These are phyloP conservation scores for Sebastes wilsoni DNA, from an alignment of 2,797 vertebrate genomes.

Conservation along the genomic window DNA sequence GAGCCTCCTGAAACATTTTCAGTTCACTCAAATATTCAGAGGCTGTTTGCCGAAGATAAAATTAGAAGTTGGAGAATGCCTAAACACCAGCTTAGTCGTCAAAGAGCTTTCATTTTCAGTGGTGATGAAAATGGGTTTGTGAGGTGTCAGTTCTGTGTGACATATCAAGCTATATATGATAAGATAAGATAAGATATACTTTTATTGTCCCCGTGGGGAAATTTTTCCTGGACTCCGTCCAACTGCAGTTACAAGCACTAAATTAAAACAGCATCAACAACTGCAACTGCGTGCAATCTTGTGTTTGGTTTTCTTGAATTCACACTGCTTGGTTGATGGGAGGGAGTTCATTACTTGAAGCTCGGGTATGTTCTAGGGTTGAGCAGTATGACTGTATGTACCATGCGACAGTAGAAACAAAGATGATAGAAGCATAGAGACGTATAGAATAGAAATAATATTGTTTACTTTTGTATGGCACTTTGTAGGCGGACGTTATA, in stretches of 20 bases:
- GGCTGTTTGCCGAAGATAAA: neutral
- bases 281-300: neutral
- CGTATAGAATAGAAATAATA: too few species aligned
- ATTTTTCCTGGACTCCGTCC: too few species aligned
- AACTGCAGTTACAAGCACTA: too few species aligned
- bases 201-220: too few species aligned
- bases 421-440: too few species aligned
- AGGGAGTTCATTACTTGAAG: neutral
- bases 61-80: neutral
- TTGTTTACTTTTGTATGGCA: too few species aligned
- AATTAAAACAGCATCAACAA: too few species aligned
- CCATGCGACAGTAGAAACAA: too few species aligned
- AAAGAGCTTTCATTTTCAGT: constrained; percentile 10
- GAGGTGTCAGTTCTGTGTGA: neutral
- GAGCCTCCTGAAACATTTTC: constrained; percentile 7
- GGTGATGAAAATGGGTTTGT: neutral
- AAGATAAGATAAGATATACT: too few species aligned
- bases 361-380: neutral
- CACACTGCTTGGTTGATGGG: neutral
- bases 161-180: neutral
- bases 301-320: neutral
- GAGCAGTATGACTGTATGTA: too few species aligned
- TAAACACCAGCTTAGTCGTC: neutral
- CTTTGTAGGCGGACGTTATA: too few species aligned
- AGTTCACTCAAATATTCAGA: neutral